Evolutionary conservation across 2,888 invertebrate genomes (phyloP), one percentile per base, ranked within the genome.

Genomic region (Coronaproctus castanopsis): DNA sequence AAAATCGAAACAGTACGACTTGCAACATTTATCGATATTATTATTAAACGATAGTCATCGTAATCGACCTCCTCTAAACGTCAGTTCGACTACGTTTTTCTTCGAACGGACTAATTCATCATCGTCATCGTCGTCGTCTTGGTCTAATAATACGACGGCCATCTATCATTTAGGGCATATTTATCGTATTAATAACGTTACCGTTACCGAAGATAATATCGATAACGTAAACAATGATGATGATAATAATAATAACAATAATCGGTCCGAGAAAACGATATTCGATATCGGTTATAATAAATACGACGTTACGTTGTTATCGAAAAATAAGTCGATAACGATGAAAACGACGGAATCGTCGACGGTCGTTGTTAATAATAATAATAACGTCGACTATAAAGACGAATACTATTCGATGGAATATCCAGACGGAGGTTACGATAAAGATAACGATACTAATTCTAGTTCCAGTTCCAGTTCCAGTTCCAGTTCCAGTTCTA

Each of bases 331-430:
- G n/a, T n/a, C n/a, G 22, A 52, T 55, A 18, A 55, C 22, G 10
- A 19, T 49, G 2, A 24, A 21, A 2, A 23, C 59, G 20, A 59
- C 59, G 5, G 50, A 19, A 18, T 19, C 24, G 21, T 36, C 58
- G 8, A 36, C 21, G 2, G 14, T 48, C 1, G 50, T 21, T 10
- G n/a, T n/a, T n/a, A n/a, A n/a, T n/a, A n/a, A n/a, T n/a, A n/a
- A n/a, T n/a, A n/a, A n/a, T n/a, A n/a, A n/a, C n/a, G n/a, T n/a
- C n/a, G 59, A 59, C 8, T 55, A 59, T 36, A 56, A 52, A 3
- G 59, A 59, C 52, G 59, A 59, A 22, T 59, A 59, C 48, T 55
- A 59, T 49, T 55, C 59, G n/a, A 21, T 55, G 50, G 59, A 59
- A 24, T 59, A 59, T 22, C 21, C 52, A 1, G 59, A 59, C 24